Percentiles rank a stretch among this genome's conserved stretches.
Evolutionary conservation across 30 jellyfish, hydroid and myxozoan species (phyloP).

Genomic region (Pelagia noctiluca): DNA sequence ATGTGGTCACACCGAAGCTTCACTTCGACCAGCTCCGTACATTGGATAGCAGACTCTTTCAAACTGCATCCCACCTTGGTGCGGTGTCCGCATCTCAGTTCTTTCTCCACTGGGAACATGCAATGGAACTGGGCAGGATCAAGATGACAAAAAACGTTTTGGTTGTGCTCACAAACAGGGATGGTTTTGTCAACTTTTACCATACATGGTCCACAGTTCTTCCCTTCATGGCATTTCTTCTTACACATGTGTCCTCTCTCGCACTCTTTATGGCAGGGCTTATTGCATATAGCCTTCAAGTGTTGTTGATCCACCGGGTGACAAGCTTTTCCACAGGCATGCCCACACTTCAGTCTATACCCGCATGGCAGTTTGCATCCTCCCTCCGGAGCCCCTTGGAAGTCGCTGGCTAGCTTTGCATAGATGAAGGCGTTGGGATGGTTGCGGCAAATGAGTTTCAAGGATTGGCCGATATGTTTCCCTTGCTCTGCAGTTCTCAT

Average conservation of each 20-base stretch:
- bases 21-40: neutral
- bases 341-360: constrained; percentile 64
- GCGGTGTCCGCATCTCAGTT: constrained; percentile 16
- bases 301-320: constrained; percentile 75
- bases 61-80: neutral
- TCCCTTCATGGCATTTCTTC: constrained; percentile 52
- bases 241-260: constrained; percentile 16
- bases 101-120: neutral
- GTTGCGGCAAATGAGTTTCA: constrained; percentile 61
- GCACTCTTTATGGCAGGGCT: constrained; percentile 41
- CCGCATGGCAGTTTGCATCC: constrained; percentile 76
- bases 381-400: constrained; percentile 82
- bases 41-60: neutral
- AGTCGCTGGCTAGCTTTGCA: constrained; percentile 42
- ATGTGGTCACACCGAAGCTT: constrained; percentile 23
- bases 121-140: constrained; percentile 6
- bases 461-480: constrained; percentile 22
- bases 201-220: constrained; percentile 51
- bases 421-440: constrained; percentile 56
- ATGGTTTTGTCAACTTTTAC: constrained; percentile 35
- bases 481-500: constrained; percentile 37
- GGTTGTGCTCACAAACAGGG: constrained; percentile 62
- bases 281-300: constrained; percentile 38
- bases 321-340: constrained; percentile 53
- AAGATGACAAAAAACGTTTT: constrained; percentile 20